A percentile compares a stretch with the other conserved stretches of the same genome.
Evolutionary conservation across 2,888 invertebrate species (phyloP).

Genomic region (Ormyrus labotus): DNA sequence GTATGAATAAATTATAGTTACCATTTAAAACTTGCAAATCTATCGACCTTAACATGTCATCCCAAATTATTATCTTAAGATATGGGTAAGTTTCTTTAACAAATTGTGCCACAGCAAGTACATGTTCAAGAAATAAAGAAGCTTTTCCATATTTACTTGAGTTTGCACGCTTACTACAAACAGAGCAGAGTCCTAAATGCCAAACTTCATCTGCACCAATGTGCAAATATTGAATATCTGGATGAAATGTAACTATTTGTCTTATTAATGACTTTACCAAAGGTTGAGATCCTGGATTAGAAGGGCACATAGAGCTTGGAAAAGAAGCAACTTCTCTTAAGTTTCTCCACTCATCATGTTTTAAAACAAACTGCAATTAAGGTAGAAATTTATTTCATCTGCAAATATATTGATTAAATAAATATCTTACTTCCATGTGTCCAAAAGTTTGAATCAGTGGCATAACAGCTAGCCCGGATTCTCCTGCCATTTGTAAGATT

Average conservation of each 20-base stretch:
- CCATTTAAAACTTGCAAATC: constrained; percentile 79
- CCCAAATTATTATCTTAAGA: constrained; percentile 87
- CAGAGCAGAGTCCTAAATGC: constrained; percentile 81
- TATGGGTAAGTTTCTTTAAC: constrained; percentile 81
- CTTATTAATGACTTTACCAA: constrained; percentile 83
- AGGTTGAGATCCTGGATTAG: constrained; percentile 79
- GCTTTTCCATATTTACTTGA: constrained; percentile 77
- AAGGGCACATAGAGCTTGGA: constrained; percentile 87
- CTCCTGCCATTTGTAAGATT: constrained; percentile 82
- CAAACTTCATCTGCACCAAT: constrained; percentile 92
- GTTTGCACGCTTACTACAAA: constrained; percentile 77
- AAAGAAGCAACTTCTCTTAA: constrained; percentile 82
- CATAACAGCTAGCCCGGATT: constrained; percentile 83
- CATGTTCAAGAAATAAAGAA: constrained; percentile 82
- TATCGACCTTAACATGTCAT: constrained; percentile 88
- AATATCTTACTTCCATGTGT: constrained; percentile 82
- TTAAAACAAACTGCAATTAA: constrained; percentile 81
- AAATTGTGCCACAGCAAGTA: constrained; percentile 80
- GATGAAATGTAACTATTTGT: constrained; percentile 84
- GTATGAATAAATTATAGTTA: constrained; percentile 62
- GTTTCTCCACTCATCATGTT: constrained; percentile 82
- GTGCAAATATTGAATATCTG: constrained; percentile 82
- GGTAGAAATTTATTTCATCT: not conserved
- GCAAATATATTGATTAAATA: constrained; percentile 2
- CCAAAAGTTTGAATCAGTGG: constrained; percentile 93